Evolutionary conservation across 2,888 invertebrate species (phyloP).

Genomic region (Drosophila helvetica): DNA sequence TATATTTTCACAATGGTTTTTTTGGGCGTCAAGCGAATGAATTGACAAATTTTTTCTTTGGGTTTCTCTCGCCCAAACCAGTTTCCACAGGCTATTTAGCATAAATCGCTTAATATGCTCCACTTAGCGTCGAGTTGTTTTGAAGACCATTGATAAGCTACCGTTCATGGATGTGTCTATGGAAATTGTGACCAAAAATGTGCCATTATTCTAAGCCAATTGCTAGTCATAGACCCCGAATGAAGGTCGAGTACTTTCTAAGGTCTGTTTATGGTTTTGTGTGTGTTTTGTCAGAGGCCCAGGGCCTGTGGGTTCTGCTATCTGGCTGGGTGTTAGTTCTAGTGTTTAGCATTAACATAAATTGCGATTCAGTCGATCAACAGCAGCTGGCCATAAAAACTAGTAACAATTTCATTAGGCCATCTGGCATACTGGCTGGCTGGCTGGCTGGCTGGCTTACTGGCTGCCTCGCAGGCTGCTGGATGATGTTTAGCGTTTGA

Average conservation of each 20-base stretch:
- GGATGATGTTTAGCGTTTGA: slow-evolving; percentile 19
- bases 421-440: slow-evolving; percentile 32
- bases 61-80: slow-evolving; percentile 45
- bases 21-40: slow-evolving; percentile 28
- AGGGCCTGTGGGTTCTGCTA: slow-evolving; percentile 20
- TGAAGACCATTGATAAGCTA: slow-evolving; percentile 47
- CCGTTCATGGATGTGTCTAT: slow-evolving; percentile 48
- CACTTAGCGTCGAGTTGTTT: slow-evolving; percentile 58
- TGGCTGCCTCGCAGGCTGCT: neutral
- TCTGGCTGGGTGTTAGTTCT: slow-evolving; percentile 32
- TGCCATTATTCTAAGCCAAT: slow-evolving; percentile 8
- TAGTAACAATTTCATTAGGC: slow-evolving; percentile 71
- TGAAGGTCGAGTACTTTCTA: slow-evolving; percentile 48
- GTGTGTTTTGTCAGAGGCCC: neutral
- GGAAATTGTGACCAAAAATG: slow-evolving; percentile 50
- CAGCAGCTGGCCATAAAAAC: slow-evolving; percentile 72
- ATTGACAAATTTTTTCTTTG: slow-evolving; percentile 16
- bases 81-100: slow-evolving; percentile 48
- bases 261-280: slow-evolving; percentile 12
- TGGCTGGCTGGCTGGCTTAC: slow-evolving; percentile 8
- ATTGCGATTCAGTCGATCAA: slow-evolving; percentile 72
- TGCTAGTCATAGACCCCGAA: neutral
- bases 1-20: slow-evolving; percentile 37
- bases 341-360: slow-evolving; percentile 63
- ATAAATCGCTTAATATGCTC: slow-evolving; percentile 61